Base-by-base conservation (phyloP, 2,797 vertebrate genomes). In the Pseudocheirus occidentalis region DNA sequence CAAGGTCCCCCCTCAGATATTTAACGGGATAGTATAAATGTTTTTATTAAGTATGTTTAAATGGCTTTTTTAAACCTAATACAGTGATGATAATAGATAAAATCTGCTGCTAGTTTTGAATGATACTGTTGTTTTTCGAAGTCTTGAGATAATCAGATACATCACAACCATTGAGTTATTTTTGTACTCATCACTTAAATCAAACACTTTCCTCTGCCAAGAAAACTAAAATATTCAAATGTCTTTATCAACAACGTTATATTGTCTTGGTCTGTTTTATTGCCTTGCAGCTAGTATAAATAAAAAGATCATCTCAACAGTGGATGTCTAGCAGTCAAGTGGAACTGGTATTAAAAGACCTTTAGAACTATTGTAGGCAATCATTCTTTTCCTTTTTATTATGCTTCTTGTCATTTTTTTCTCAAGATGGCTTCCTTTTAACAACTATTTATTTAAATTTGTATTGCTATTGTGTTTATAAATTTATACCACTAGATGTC, bases 401-500 rank as follows among this genome's bases (percentile, higher is more conserved):
- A 24, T 24, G n/a, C 91, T 91, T 58, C 94, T 97, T 96, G 90
- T n/a, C 31, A 4, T 18, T 73, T 93, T 95, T 95, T 89, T 57
- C 21, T 0, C 91, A 96, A 97, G 59, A 97, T 97, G 96, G 93
- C 96, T n/a, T 97, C 92, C 92, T 11, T 96, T 92, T 92, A 92
- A 50, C 66, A 52, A 4, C 90, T 31, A 10, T 54, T 52, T 91
- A 18, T 14, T 89, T 62, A 52, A 92, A 40, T 90, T 91, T 95
- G 27, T 5, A 66, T 31, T 29, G 31, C n/a, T 50, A 28, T 14
- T 94, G 10, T 56, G 90, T 96, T 95, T 91, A 92, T 91, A 31
- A 59, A 81, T 55, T 50, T 94, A 81, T 1, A 55, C 98, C 98
- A 92, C 98, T 97, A 98, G 98, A 95, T 98, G 98, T 97, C 98